Evolutionary conservation across 2,888 invertebrate species (phyloP).

Genomic region (Ornithoptera priamus): DNA sequence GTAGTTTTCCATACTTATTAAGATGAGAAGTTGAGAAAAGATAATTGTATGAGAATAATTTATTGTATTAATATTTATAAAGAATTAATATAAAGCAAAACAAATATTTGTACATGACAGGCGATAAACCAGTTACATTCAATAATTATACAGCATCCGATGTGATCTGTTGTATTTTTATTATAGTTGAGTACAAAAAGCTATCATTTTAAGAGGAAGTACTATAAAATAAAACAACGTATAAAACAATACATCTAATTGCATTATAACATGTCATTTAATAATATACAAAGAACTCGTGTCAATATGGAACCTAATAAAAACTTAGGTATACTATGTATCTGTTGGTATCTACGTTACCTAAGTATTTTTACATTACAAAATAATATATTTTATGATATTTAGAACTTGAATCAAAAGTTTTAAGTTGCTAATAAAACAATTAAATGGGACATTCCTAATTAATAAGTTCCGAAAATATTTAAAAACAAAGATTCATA

Average conservation of each 20-base stretch:
- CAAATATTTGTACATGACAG: too few relatives aligned
- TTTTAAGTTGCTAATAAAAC: conserved; percentile 33
- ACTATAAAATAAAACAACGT: conserved; percentile 41
- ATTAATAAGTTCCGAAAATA: conserved; percentile 33
- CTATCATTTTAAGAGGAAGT: not conserved
- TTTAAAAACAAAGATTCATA: not conserved
- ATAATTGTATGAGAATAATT: too few relatives aligned
- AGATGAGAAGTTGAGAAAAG: too few relatives aligned
- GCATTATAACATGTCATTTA: conserved; percentile 79
- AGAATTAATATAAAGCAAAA: too few relatives aligned
- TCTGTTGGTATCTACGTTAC: conserved; percentile 10
- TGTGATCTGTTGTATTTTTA: too few relatives aligned
- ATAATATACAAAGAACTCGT: conserved; percentile 70
- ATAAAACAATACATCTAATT: conserved; percentile 78
- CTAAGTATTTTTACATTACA: not conserved
- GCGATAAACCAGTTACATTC: too few relatives aligned
- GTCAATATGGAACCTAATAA: conserved; percentile 44
- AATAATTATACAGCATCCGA: too few relatives aligned
- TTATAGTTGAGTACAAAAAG: too few relatives aligned
- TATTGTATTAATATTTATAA: too few relatives aligned
- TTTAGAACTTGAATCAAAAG: conserved; percentile 20
- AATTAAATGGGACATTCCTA: conserved; percentile 37
- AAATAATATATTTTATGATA: conserved; percentile 24
- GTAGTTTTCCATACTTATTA: too few relatives aligned
- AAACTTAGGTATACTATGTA: not conserved